Evolutionary conservation across 2,888 invertebrate genomes (phyloP).

Genomic region (Candidula unifasciata): DNA sequence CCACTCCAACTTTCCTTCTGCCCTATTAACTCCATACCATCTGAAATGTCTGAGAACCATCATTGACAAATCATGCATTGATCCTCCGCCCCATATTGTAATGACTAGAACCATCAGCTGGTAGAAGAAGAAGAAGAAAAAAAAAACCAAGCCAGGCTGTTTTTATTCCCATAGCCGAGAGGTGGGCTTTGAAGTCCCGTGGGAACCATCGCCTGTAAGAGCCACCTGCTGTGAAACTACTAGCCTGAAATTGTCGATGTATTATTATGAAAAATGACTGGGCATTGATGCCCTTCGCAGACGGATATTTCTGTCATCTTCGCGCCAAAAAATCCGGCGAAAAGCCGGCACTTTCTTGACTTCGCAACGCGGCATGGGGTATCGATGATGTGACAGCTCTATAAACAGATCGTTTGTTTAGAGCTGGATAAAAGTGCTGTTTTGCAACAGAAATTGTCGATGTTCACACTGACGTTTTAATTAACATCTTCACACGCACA

Average conservation of each 20-base stretch:
- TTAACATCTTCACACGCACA: too few species aligned
- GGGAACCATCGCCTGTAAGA: not conserved
- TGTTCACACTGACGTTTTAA: too few species aligned
- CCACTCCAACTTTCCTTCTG: too few species aligned
- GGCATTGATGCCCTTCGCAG: slow-evolving; percentile 17
- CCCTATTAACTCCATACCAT: too few species aligned
- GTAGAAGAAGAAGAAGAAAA: not conserved
- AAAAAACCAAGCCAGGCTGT: slow-evolving; percentile 17
- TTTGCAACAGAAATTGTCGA: too few species aligned
- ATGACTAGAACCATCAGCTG: slow-evolving; percentile 27
- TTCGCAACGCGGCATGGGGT: slow-evolving; percentile 13
- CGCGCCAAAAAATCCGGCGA: not conserved
- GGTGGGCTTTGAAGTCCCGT: slow-evolving; percentile 40
- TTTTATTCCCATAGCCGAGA: slow-evolving; percentile 22
- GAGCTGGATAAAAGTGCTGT: too few species aligned
- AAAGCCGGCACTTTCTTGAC: slow-evolving; percentile 6
- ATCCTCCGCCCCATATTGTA: slow-evolving; percentile 1
- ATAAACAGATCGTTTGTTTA: not conserved
- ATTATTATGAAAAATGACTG: slow-evolving; percentile 41
- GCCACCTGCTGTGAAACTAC: slow-evolving; percentile 18
- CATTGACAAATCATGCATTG: slow-evolving; percentile 27
- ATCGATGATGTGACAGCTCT: not conserved
- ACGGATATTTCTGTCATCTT: slow-evolving; percentile 12
- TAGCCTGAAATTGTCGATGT: slow-evolving; percentile 26
- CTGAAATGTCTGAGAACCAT: not conserved